phyloP scores from a whole-genome alignment of 2,797 vertebrate species.

The Alcedo quadribrachys region DNA sequence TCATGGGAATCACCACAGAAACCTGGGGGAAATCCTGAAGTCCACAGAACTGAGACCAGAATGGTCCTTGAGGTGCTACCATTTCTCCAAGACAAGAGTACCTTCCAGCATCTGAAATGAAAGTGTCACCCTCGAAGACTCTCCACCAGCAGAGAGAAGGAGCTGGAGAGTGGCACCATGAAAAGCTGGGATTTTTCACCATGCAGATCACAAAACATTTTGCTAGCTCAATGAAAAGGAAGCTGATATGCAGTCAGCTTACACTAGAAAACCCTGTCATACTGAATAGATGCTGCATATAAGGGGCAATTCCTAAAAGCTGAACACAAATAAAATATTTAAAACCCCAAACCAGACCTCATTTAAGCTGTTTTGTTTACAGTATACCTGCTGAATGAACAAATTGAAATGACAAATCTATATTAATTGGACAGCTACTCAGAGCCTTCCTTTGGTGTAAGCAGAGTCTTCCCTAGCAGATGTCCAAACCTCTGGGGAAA shows the following conservation, averaged over 20 bases:
- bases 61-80: neutral
- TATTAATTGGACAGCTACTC: slow-evolving; percentile 56
- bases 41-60: neutral
- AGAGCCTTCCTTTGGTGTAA: neutral
- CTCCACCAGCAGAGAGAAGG: neutral
- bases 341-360: slow-evolving; percentile 46
- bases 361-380: slow-evolving; percentile 57
- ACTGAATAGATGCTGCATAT: slow-evolving; percentile 25
- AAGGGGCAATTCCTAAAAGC: slow-evolving; percentile 47
- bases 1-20: neutral
- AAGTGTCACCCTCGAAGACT: accelerated
- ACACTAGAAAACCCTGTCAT: neutral
- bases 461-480: slow-evolving; percentile 32
- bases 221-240: neutral
- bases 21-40: neutral
- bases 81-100: neutral
- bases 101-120: neutral
- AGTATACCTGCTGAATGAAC: slow-evolving; percentile 47
- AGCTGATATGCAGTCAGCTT: slow-evolving; percentile 10
- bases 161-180: neutral
- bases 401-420: slow-evolving; percentile 61
- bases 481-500: slow-evolving; percentile 43
- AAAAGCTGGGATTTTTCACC: neutral
- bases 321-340: slow-evolving; percentile 62
- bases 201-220: neutral